A percentile compares a stretch with the other conserved stretches of the same genome.
phyloP scores from a whole-genome alignment of 2,888 invertebrate species.

The Erebia aethiops region DNA sequence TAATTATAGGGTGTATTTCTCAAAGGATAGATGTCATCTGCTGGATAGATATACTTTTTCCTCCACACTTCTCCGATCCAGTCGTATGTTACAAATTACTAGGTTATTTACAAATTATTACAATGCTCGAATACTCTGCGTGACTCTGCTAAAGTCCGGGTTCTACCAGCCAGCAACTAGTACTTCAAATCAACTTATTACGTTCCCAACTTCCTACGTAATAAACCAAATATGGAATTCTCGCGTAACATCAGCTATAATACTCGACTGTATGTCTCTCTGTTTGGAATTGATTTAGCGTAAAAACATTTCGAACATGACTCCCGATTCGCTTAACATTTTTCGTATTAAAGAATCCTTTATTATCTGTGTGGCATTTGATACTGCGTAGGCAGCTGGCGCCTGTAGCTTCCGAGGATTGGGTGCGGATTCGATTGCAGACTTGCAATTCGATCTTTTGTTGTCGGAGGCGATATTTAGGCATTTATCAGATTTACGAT shows the following conservation, averaged over 20 bases:
- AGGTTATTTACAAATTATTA: background rate
- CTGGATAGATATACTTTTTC: too few relatives aligned
- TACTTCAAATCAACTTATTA: conserved; percentile 29
- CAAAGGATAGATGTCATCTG: too few relatives aligned
- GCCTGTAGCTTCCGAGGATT: conserved; percentile 77
- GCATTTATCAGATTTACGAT: conserved; percentile 67
- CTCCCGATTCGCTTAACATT: conserved; percentile 62
- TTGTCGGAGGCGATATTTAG: conserved; percentile 73
- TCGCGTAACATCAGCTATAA: conserved; percentile 35
- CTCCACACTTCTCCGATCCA: too few relatives aligned
- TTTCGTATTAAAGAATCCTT: conserved; percentile 72
- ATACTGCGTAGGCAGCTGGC: conserved; percentile 75
- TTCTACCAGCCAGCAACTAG: conserved; percentile 29
- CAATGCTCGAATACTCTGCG: background rate
- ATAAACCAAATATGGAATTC: conserved; percentile 35
- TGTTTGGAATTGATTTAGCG: conserved; percentile 76
- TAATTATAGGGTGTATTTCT: too few relatives aligned
- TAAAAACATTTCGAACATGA: conserved; percentile 70
- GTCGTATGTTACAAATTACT: too few relatives aligned
- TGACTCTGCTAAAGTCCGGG: background rate
- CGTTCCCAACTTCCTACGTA: conserved; percentile 31
- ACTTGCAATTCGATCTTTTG: conserved; percentile 74
- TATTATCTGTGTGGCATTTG: conserved; percentile 69
- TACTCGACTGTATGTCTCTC: conserved; percentile 45
- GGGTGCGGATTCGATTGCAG: conserved; percentile 61